phyloP scores from a whole-genome alignment of 2,888 invertebrate species.

The Apeira syringaria region DNA sequence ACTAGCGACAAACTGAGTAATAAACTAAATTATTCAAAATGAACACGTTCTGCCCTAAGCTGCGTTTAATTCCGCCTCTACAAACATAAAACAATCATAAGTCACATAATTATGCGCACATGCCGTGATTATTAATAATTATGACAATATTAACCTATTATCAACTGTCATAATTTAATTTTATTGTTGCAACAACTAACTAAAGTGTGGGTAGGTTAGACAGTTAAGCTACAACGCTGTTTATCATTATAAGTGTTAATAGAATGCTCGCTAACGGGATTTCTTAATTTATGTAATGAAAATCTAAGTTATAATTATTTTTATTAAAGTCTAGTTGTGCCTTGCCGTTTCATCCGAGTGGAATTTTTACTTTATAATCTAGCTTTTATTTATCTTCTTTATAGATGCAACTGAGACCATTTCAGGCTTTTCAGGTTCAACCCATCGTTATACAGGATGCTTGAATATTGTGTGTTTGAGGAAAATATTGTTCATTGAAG shows the following conservation, averaged over 20 bases:
- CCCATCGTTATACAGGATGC: too few species aligned
- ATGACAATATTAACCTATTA: conserved; percentile 31
- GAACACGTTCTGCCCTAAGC: conserved; percentile 14
- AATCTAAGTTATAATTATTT: too few species aligned
- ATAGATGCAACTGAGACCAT: too few species aligned
- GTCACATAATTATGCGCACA: conserved; percentile 20
- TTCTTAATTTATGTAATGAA: too few species aligned
- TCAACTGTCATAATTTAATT: conserved; percentile 33
- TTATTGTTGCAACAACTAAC: conserved; percentile 25
- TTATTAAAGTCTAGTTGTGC: too few species aligned
- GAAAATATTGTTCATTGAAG: too few species aligned
- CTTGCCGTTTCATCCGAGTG: too few species aligned
- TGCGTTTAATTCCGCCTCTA: too few species aligned
- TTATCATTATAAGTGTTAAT: conserved; percentile 3
- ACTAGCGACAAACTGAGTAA: conserved; percentile 1
- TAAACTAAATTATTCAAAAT: conserved; percentile 1
- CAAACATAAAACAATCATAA: conserved; percentile 17
- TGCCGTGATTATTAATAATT: conserved; percentile 22
- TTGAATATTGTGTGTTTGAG: too few species aligned
- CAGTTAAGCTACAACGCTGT: conserved; percentile 11
- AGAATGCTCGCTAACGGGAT: not conserved
- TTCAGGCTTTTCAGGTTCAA: too few species aligned
- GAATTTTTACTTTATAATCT: too few species aligned
- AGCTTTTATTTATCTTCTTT: too few species aligned
- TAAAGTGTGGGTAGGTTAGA: conserved; percentile 18